Base-by-base conservation (phyloP, 37 sponge, comb jelly and placozoan genomes). In the Crambe crambe region DNA sequence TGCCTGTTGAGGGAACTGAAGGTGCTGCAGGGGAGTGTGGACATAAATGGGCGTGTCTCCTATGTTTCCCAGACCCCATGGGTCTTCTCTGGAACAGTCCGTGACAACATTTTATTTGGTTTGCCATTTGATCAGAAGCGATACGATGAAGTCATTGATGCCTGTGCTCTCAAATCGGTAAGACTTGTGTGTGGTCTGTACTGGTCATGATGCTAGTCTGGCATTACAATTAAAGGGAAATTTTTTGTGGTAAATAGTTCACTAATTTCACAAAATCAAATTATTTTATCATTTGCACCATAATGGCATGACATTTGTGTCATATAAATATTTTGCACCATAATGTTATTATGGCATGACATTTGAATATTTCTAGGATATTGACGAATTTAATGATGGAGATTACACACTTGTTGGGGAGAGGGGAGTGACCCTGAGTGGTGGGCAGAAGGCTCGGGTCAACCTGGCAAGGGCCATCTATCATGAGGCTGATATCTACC, bases 351-450 rank as follows among this genome's bases (percentile, higher is more conserved):
- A n/a, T n/a, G n/a, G n/a, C n/a, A n/a, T n/a, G n/a, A n/a, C n/a
- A n/a, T n/a, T n/a, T n/a, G n/a, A n/a, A n/a, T n/a, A n/a, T n/a
- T 15, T 15, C 9, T 65, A 91, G 89, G 97, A 96, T 57, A 62
- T 96, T 20, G 68, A 80, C 0, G 58, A 70, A 25, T 72, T 93
- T 29, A 65, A 86, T 31, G 35, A 66, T 68, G 89, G 97, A 58
- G 97, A 96, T 54, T 71, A 66, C 74, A 96, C 97, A 20, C 80
- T 83, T 38, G 92, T 93, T 17, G 97, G 97, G 29, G 94, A 90
- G 82, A 88, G 90, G 59, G 97, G 97, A 58, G 91, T 93, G 30
- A 93, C 94, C 20, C 84, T 93, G 47, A 96, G 94, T 91, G 97
- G 97, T 17, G 97, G 97, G 20, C 97, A 96, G 80, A 93, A 93